A percentile compares a stretch with the other conserved stretches of the same genome.
Conservation (phyloP, 2,888 invertebrate genomes). For the Argyresthia goedartella region DNA sequence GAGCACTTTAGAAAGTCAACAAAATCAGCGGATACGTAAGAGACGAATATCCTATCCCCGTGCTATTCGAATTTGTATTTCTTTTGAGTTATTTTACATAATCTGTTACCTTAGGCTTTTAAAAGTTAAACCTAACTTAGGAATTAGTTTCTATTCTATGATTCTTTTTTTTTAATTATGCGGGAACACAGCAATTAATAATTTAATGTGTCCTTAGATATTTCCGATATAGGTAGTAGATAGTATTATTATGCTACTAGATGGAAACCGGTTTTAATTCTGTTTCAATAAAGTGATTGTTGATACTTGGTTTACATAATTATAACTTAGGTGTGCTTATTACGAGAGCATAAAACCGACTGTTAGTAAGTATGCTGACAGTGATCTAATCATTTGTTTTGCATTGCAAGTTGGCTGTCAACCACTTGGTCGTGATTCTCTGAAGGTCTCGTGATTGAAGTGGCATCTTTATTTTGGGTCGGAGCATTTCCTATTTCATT, state of each 20-base stretch:
- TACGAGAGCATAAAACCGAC: background rate
- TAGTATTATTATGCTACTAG: conserved; percentile 11
- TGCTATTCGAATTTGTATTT: conserved; percentile 14
- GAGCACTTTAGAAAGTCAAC: conserved; percentile 68
- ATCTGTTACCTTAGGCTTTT: background rate
- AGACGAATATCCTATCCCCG: background rate
- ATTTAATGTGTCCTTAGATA: conserved; percentile 6
- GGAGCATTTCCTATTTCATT: conserved; percentile 49
- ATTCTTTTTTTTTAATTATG: background rate
- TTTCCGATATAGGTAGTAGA: conserved; percentile 9
- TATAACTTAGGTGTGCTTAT: conserved; percentile 6
- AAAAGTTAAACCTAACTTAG: background rate
- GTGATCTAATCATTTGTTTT: background rate
- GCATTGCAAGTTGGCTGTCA: too few relatives aligned
- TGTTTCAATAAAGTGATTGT: conserved; percentile 21
- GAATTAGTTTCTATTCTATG: conserved; percentile 1
- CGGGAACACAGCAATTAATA: conserved; percentile 5
- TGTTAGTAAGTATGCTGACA: conserved; percentile 6
- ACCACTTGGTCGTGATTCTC: too few relatives aligned
- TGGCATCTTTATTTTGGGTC: conserved; percentile 10
- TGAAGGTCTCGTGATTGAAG: too few relatives aligned
- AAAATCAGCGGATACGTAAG: background rate
- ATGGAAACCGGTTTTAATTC: conserved; percentile 17
- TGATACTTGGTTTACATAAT: conserved; percentile 27
- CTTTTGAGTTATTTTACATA: conserved; percentile 7